Conservation (phyloP, 2,888 invertebrate species). For the Lamellibrachia columna region DNA sequence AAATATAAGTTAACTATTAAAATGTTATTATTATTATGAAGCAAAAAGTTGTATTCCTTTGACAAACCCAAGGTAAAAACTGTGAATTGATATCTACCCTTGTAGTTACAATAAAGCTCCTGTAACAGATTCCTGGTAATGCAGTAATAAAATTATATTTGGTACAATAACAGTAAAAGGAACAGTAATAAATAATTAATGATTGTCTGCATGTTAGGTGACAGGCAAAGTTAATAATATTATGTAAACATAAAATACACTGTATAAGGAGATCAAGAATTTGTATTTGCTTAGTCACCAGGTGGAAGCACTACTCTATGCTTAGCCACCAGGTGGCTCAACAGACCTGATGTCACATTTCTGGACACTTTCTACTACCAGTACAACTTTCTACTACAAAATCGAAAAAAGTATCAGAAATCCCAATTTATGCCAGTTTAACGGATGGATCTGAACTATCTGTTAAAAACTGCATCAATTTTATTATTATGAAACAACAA, state of each 20-base stretch:
- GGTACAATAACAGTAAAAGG: neutral
- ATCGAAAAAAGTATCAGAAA: neutral
- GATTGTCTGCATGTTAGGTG: neutral
- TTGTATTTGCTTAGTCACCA: neutral
- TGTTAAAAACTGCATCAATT: neutral
- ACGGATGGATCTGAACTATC: neutral
- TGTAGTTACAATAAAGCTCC: neutral
- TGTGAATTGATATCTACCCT: neutral
- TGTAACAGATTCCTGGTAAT: neutral
- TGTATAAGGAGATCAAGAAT: neutral
- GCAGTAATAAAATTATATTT: neutral
- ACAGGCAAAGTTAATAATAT: neutral
- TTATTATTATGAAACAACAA: neutral
- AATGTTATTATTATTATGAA: no score
- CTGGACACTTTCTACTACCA: neutral
- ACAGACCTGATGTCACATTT: neutral
- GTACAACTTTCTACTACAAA: neutral
- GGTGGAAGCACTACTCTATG: neutral
- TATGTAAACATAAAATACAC: neutral
- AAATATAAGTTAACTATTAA: no score
- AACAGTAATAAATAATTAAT: neutral
- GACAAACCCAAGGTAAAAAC: neutral
- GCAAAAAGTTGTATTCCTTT: neutral
- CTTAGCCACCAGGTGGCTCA: neutral
- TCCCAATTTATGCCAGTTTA: neutral